Evolutionary conservation across 2,888 invertebrate species (phyloP), one percentile per base, ranked within the genome.

Genomic region (Conus canariensis): DNA sequence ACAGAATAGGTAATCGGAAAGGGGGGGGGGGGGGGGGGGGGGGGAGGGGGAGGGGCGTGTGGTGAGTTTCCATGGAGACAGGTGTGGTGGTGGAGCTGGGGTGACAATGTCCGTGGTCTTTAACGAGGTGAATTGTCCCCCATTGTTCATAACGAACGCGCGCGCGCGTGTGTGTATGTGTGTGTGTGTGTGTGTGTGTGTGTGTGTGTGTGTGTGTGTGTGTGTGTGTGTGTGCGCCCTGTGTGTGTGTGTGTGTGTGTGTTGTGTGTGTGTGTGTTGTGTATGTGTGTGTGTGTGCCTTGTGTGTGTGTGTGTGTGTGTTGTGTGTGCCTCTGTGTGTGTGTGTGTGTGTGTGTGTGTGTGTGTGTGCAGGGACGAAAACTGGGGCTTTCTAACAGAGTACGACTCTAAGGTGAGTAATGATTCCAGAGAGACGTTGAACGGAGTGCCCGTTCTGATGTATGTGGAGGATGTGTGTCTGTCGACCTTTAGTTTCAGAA

Each of bases 371-470:
- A 95, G 95, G 95, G 93, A 93, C 89, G 92, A 93, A 45, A 94
- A 94, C 92, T 95, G 95, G 95, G 95, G 95, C 70, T 95, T 95
- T 89, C 90, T 95, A 30, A 93, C 95, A 60, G 94, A 95, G 70
- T 95, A 94, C 91, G 95, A 95, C 87, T 92, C 94, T 10, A 95
- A 95, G 95, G 95, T 95, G 91, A 91, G 93, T 89, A 64, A 30
- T 56, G 16, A 45, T 45, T 45, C 45, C 45, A 45, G 45, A 45
- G 45, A 45, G 45, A 45, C 45, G 12, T 30, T 82, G 82, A 82
- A 82, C n/a, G 19, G 30, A 45, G 10, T 19, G 9, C 12, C n/a
- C 30, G 82, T 56, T 16, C 8, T 30, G 30, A n/a, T 82, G 25
- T 82, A 30, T 82, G 82, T 82, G 82, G 45, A 45, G 45, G 45